phyloP scores from a whole-genome alignment of 2,888 invertebrate species.

The Leptarthrus brevirostris region DNA sequence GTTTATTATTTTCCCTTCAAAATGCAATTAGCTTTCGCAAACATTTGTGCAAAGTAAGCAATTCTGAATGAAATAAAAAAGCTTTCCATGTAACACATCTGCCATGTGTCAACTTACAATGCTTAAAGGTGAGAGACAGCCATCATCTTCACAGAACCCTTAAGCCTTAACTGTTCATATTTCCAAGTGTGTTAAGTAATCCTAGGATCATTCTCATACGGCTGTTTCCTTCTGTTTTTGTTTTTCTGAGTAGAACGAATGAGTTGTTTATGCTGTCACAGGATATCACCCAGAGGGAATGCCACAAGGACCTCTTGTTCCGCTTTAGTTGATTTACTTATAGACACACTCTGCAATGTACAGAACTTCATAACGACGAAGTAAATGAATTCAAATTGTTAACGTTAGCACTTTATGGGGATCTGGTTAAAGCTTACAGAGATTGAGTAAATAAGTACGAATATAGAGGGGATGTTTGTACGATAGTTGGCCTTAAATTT shows the following conservation, averaged over 20 bases:
- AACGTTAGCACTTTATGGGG: constrained; percentile 17
- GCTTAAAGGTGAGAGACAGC: constrained; percentile 52
- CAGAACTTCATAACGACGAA: background rate
- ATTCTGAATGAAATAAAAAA: background rate
- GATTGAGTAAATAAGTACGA: no score
- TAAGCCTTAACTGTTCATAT: background rate
- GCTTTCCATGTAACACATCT: constrained; percentile 52
- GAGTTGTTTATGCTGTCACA: constrained; percentile 52
- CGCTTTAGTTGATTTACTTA: constrained; percentile 25
- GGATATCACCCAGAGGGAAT: constrained; percentile 49
- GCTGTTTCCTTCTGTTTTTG: constrained; percentile 36
- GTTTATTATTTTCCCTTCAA: no score
- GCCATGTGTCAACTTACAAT: constrained; percentile 50
- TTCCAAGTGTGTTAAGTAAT: constrained; percentile 10
- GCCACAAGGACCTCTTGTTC: constrained; percentile 19
- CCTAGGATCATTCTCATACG: constrained; percentile 27
- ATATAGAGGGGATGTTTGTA: no score
- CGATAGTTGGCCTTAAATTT: no score
- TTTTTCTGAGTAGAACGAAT: constrained; percentile 45
- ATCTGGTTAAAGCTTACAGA: background rate
- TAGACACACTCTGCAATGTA: constrained; percentile 1
- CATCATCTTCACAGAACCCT: background rate
- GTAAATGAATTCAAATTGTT: constrained; percentile 31
- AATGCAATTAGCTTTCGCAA: background rate
- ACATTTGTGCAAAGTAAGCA: background rate